Percentiles rank a stretch among this genome's conserved stretches.
These are phyloP conservation scores for Xiphorhynchus elegans DNA, from an alignment of 2,113 vertebrate genomes.

Conservation along the genomic window DNA sequence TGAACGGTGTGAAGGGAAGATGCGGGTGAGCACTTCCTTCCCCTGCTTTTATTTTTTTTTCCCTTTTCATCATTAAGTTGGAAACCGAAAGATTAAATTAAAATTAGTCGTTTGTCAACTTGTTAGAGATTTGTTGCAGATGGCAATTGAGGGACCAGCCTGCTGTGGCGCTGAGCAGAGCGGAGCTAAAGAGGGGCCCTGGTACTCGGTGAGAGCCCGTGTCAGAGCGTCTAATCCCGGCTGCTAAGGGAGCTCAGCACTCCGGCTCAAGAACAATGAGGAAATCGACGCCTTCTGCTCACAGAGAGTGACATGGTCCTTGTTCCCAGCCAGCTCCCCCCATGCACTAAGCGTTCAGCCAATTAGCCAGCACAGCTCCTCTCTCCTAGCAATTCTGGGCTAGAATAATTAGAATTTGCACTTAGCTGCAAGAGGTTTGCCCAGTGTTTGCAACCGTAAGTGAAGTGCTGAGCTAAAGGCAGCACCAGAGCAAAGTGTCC, in stretches of 20 bases:
- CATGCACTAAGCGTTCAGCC: neutral
- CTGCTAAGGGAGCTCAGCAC: constrained; percentile 30
- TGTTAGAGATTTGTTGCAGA: constrained; percentile 71
- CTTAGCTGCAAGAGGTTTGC: neutral
- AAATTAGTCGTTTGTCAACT: constrained; percentile 78
- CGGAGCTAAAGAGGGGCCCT: constrained; percentile 11
- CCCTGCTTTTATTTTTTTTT: neutral
- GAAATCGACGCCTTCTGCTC: neutral
- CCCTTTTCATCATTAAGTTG: constrained; percentile 32
- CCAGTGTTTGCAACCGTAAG: accelerated
- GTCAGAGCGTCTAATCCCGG: neutral
- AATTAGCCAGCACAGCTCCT: constrained; percentile 31
- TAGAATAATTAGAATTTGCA: neutral
- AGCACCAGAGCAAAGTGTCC: neutral
- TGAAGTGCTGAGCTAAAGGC: neutral
- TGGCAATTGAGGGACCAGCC: constrained; percentile 65
- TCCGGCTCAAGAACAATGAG: neutral
- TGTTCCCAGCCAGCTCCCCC: neutral
- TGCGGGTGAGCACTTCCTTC: constrained; percentile 38
- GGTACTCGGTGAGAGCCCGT: neutral
- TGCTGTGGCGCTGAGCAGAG: constrained; percentile 43
- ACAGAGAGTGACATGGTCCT: neutral
- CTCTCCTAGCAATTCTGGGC: neutral
- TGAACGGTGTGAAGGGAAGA: constrained; percentile 62
- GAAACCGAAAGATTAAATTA: constrained; percentile 75